Conservation (phyloP, 2,113 vertebrate species). For the Sylvilagus bachmani region DNA sequence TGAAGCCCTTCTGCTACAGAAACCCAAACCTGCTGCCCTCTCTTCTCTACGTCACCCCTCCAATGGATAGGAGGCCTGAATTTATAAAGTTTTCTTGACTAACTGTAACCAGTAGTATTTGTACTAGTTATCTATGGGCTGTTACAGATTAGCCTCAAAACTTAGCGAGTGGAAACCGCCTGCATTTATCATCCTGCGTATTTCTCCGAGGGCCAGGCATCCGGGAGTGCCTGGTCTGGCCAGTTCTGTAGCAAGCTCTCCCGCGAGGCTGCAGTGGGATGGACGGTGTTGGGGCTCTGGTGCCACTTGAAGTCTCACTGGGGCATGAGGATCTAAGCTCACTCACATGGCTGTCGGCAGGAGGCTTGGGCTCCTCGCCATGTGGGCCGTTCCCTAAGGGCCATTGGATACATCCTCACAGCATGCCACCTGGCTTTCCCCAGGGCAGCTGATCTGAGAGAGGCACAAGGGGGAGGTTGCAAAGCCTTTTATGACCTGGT, state of each 20-base stretch:
- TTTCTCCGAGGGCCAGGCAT: neutral
- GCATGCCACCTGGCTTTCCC: neutral
- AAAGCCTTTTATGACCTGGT: neutral
- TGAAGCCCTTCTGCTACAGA: neutral
- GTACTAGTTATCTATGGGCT: neutral
- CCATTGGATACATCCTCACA: neutral
- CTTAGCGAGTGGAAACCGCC: neutral
- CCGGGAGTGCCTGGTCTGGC: neutral
- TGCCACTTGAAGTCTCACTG: neutral
- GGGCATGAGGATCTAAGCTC: neutral
- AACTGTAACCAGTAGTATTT: neutral
- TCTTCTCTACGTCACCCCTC: neutral
- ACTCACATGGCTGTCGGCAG: neutral
- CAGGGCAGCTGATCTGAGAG: neutral
- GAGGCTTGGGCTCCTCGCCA: neutral
- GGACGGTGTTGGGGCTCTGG: no score
- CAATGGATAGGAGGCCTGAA: neutral
- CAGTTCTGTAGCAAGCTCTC: neutral
- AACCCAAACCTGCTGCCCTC: neutral
- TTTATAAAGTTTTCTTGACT: neutral
- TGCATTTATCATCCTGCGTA: neutral
- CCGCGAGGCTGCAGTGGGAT: neutral
- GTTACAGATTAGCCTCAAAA: neutral
- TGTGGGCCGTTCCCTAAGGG: neutral
- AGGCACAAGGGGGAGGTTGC: neutral